Conservation (phyloP, 1,140 invertebrate species). For the Formica exsecta region DNA sequence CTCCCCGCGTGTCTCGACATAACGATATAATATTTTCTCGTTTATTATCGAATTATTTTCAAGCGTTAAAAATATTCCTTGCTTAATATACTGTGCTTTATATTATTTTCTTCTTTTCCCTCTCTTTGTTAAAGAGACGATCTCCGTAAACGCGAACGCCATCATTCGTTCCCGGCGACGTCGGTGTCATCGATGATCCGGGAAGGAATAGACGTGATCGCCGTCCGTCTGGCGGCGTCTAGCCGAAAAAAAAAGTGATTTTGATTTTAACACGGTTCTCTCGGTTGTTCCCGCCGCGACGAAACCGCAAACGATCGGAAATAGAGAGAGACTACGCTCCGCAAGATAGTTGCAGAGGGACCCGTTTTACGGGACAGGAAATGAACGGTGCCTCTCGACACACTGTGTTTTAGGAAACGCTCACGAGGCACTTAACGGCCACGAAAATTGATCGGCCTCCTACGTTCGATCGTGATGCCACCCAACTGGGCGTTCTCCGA, state of each 20-base stretch:
- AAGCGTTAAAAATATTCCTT: neutral
- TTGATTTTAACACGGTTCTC: slow-evolving; percentile 59
- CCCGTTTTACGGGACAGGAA: slow-evolving; percentile 80
- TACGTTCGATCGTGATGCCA: slow-evolving; percentile 19
- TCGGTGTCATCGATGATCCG: neutral
- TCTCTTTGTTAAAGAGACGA: neutral
- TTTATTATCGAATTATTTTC: neutral
- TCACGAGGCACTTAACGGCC: slow-evolving; percentile 66
- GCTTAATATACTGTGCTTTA: neutral
- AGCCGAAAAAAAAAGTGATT: slow-evolving; percentile 27
- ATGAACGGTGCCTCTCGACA: slow-evolving; percentile 76
- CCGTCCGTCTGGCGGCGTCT: slow-evolving; percentile 31
- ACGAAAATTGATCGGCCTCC: slow-evolving; percentile 78
- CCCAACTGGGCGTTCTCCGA: slow-evolving; percentile 19
- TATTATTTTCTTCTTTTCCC: neutral
- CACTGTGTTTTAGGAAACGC: slow-evolving; percentile 77
- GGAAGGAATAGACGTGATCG: slow-evolving; percentile 24
- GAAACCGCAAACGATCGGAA: slow-evolving; percentile 84
- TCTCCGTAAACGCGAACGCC: neutral
- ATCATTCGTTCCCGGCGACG: neutral
- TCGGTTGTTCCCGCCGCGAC: slow-evolving; percentile 62
- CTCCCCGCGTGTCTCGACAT: neutral
- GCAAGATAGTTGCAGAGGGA: slow-evolving; percentile 43
- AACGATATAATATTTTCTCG: neutral
- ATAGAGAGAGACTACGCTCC: slow-evolving; percentile 76